Base-by-base conservation (phyloP, 2,797 vertebrate species). In the Protosalanx chinensis region DNA sequence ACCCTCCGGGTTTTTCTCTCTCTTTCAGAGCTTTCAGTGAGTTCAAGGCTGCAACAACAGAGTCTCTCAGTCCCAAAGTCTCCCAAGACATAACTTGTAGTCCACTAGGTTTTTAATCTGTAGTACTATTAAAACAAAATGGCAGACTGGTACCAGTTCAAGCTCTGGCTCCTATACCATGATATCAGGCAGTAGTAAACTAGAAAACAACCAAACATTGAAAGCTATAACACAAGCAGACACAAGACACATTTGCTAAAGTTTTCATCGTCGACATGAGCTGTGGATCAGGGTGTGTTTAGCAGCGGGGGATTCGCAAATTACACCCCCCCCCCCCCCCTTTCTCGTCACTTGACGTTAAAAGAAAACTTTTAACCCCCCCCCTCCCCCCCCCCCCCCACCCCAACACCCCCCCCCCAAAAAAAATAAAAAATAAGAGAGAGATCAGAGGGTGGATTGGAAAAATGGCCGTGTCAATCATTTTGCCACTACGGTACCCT, bases 151-250 rank as follows among this genome's bases (percentile, higher is more conserved):
- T 70, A 73, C 68, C 73, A 70, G 71, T 72, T 68, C 75, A 68
- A 67, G 53, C 59, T 76, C 72, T 74, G 29, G 18, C 37, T 57
- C 76, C 73, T 59, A 70, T 35, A n/a, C 72, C 68, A 61, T 65
- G 74, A 74, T 23, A 60, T 74, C 76, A 82, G 76, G 81, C 77
- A 81, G 82, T 81, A 83, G 82, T 69, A 59, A 81, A 85, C 65
- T 69, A 65, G 70, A 59, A 69, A 78, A 63, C 68, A 79, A 83
- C 75, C 65, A 76, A 83, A 77, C 72, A 71, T 72, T 88, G 84
- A 82, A 83, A 84, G 81, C 86, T 84, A 87, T 72, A 82, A 83
- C 83, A 88, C 85, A 76, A 86, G 83, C 83, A 84, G 82, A 81
- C 76, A 88, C 88, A 82, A 46, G 41, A 82, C 83, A 85, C 84